Conservation (phyloP, 1,140 invertebrate species). For the Diorhabda elongata region DNA sequence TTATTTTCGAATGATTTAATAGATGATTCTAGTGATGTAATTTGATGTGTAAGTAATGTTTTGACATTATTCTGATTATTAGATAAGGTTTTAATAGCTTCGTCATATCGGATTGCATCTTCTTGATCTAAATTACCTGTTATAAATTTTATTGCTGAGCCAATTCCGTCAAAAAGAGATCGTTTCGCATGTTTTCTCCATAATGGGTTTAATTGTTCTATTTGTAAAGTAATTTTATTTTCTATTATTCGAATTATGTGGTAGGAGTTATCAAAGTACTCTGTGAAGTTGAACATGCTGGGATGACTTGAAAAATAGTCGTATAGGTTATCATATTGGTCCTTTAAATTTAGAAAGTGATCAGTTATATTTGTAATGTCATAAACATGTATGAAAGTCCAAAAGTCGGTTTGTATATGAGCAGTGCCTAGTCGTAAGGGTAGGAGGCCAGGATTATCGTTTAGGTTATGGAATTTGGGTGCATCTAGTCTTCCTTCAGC, state of each 20-base stretch:
- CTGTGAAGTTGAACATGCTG: background rate
- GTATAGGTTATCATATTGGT: conserved; percentile 11
- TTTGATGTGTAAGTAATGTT: conserved; percentile 8
- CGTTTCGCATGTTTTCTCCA: background rate
- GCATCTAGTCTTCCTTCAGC: background rate
- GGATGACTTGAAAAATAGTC: conserved; percentile 9
- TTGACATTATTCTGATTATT: conserved; percentile 17
- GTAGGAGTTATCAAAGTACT: conserved; percentile 1
- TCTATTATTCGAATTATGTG: background rate
- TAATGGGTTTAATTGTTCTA: conserved; percentile 12
- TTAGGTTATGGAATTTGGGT: conserved; percentile 15
- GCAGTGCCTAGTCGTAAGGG: conserved; percentile 23
- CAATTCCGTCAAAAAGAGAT: conserved; percentile 20
- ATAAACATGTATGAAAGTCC: conserved; percentile 22
- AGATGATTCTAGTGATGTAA: conserved; percentile 12
- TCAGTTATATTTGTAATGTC: conserved; percentile 7
- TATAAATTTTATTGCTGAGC: conserved; percentile 21
- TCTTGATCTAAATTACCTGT: conserved; percentile 25
- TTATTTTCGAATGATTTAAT: conserved; percentile 17
- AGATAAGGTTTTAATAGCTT: conserved; percentile 16
- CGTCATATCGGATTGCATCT: conserved; percentile 20
- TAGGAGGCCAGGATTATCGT: conserved; percentile 25
- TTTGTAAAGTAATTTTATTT: conserved; percentile 12
- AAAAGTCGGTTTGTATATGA: conserved; percentile 19
- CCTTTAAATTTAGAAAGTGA: conserved; percentile 16